Evolutionary conservation across 1,140 invertebrate genomes (phyloP).

Genomic region (Andrena cerasifolii): DNA sequence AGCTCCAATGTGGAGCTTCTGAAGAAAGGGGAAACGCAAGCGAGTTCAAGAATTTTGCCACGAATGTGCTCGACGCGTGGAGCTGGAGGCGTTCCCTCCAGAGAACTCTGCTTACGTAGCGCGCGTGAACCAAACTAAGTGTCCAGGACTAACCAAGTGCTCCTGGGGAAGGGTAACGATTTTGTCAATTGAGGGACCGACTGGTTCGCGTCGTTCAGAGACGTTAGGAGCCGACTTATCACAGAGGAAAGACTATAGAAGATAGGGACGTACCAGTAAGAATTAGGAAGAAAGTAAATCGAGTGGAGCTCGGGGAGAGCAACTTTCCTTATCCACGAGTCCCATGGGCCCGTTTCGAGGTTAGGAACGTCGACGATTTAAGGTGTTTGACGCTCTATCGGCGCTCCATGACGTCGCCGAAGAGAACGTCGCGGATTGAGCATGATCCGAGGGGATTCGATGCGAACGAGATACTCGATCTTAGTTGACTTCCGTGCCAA

Average conservation of each 20-base stretch:
- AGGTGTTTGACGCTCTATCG: not conserved
- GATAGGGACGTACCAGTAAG: not conserved
- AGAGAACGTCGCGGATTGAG: not conserved
- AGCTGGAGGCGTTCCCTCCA: slow-evolving; percentile 17
- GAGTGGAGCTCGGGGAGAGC: not conserved
- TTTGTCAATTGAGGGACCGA: slow-evolving; percentile 25
- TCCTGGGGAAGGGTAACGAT: not conserved
- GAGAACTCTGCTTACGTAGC: slow-evolving; percentile 18
- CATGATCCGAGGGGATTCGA: not conserved
- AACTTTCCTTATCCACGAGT: not conserved
- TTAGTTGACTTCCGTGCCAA: slow-evolving; percentile 29
- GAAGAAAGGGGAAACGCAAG: not conserved
- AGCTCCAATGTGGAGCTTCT: not conserved
- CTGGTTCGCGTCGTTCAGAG: not conserved
- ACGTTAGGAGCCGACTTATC: not conserved
- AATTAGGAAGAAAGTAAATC: not conserved
- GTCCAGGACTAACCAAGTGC: not conserved
- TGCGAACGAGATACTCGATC: not conserved
- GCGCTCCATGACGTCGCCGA: not conserved
- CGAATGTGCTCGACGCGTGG: slow-evolving; percentile 3
- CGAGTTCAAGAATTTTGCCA: slow-evolving; percentile 7
- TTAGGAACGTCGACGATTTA: not conserved
- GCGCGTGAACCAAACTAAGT: not conserved
- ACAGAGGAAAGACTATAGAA: not conserved
- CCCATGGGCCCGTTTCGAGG: not conserved